Conservation (phyloP, 53 echinoderm and acorn worm genomes). For the Holothuria scabra region DNA sequence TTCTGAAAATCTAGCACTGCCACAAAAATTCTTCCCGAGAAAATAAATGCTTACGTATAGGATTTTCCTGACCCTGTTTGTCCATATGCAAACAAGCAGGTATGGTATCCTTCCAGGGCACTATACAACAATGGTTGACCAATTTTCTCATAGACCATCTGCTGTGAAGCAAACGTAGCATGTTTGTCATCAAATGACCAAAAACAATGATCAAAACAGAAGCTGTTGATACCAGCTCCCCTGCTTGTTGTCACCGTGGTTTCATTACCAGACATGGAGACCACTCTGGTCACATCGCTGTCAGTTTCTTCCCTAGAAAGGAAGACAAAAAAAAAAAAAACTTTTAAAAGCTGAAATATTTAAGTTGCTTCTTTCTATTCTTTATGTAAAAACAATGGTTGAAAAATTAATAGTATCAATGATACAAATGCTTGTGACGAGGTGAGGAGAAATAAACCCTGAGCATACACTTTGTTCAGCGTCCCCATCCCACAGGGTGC, state of each 20-base stretch:
- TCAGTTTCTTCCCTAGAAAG: constrained; percentile 73
- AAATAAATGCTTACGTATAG: constrained; percentile 75
- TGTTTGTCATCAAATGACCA: constrained; percentile 85
- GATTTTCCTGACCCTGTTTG: constrained; percentile 99
- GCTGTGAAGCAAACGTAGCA: constrained; percentile 71
- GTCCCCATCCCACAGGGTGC: too few relatives aligned
- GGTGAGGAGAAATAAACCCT: too few relatives aligned
- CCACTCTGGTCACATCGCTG: constrained; percentile 69
- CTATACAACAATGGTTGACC: constrained; percentile 80
- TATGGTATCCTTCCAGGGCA: constrained; percentile 96
- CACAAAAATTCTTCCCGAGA: too few relatives aligned
- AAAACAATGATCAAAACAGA: constrained; percentile 96
- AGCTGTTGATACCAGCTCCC: constrained; percentile 60
- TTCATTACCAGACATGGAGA: constrained; percentile 90
- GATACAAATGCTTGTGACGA: too few relatives aligned
- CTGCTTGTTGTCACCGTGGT: constrained; percentile 64
- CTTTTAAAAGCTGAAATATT: not conserved
- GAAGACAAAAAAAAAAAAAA: not conserved
- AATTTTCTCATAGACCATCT: constrained; percentile 78
- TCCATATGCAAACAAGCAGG: constrained; percentile 97
- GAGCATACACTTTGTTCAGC: too few relatives aligned
- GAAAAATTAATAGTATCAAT: too few relatives aligned
- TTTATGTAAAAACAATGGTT: too few relatives aligned
- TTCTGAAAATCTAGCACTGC: too few relatives aligned
- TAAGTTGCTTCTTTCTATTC: too few relatives aligned